Evolutionary conservation across 2,888 invertebrate genomes (phyloP), one percentile per base, ranked within the genome.

Genomic region (Eristalinus aeneus): DNA sequence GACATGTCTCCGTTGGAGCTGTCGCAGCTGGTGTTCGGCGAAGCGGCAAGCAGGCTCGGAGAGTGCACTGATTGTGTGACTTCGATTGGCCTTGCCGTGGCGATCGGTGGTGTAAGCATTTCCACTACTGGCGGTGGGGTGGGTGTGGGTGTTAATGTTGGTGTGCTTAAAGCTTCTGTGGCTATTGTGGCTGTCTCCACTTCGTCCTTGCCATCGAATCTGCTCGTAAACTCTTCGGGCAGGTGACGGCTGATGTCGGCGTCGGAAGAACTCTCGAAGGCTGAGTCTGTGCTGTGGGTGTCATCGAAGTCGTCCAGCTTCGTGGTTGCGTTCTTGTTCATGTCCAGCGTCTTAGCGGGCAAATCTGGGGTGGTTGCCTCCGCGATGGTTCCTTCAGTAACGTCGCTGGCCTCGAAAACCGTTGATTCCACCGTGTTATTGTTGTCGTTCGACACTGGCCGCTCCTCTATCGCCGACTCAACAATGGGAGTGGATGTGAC

Each of bases 251-350:
- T 91, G 0, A 91, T 91, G 60, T 92, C 92, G 34, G 92, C 91
- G 60, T 92, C 92, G 16, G 92, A 92, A 10, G 92, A 91, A 80
- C 92, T 92, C 88, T 92, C 92, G 69, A 92, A 92, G 64, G 92
- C 92, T 56, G 92, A 92, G 87, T 92, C 92, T 1, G 91, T 91
- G 87, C 92, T 92, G 79, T 92, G 92, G 56, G 92, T 91, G 63
- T 92, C 91, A 77, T 91, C 91, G 53, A 90, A 91, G 34, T 92
- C 92, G 61, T 92, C 92, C 5, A 85, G 88, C 16, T 89, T 83
- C 58, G 90, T 91, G 4, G 46, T 46, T 46, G 90, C 78, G 68
- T 91, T 91, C 68, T 92, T 92, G 32, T 91, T 92, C 36, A 92
- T 90, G 76, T 92, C 92, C 56, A 92, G 61, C 4, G 91, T 91